Base-by-base conservation (phyloP, 2,888 invertebrate genomes). In the Mycalesis mineus region DNA sequence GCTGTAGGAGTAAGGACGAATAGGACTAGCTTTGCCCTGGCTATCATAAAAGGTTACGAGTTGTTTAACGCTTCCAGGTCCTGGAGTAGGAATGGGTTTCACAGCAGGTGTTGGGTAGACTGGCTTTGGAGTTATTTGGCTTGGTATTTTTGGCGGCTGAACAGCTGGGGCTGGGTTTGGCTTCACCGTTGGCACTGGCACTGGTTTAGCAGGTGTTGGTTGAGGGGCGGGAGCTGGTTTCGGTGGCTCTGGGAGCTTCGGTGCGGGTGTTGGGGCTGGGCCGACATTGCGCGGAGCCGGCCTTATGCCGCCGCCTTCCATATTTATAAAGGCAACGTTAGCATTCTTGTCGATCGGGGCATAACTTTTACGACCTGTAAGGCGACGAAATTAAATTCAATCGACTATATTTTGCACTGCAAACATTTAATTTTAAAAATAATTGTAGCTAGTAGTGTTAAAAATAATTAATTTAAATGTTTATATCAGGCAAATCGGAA, bases 1-100 rank as follows among this genome's bases (percentile, higher is more conserved):
- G 55, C 87, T 86, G 70, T 89, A 89, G 50, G 77, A 79, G 69
- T 88, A 84, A 0, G 89, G 89, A 11, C 89, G 77, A 49, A 89
- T 87, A 0, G 72, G 73, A 53, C 88, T 88, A 1, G 70, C 84
- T 58, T 86, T 84, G 29, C 89, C 89, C 60, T 81, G 84, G 53
- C 77, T 82, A 52, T 89, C 83, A 65, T 88, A 89, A 69, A 79
- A 89, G 53, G 75, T 84, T 51, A 89, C 65, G 2, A 89, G 77
- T 28, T 81, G 76, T 60, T 88, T 78, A 0, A 89, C 89, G 50
- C 71, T 81, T 17, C 89, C 87, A 0, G 84, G 83, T 1, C 86
- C 86, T 0, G 88, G 88, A 0, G 89, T 88, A 0, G 87, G 76
- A 41, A 75, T 73, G 2, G 81, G 78, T 37, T 74, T 74, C 3